Conservation (phyloP, 2,888 invertebrate species). For the Drosophila subquinaria region DNA sequence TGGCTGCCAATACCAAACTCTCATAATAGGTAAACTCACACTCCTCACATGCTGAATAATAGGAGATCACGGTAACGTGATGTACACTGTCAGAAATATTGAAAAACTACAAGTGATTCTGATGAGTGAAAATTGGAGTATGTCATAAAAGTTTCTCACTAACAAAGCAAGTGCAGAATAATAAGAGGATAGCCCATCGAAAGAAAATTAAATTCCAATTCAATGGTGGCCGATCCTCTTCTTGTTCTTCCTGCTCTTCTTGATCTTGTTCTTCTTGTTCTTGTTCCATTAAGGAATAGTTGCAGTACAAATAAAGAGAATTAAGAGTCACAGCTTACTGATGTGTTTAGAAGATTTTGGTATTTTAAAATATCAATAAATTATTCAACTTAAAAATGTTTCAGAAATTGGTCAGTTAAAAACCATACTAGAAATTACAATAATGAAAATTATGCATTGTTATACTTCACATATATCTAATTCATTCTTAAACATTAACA, state of each 20-base stretch:
- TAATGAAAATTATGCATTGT: background rate
- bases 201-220: slow-evolving; percentile 22
- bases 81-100: background rate
- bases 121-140: accelerated
- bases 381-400: background rate
- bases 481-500: background rate
- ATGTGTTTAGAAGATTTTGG: background rate
- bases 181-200: slow-evolving; percentile 6
- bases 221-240: background rate
- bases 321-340: background rate
- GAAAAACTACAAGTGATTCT: slow-evolving; percentile 1
- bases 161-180: slow-evolving; percentile 16
- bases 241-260: background rate
- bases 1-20: background rate
- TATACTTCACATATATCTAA: background rate
- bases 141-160: slow-evolving; percentile 2
- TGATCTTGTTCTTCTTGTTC: background rate
- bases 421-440: background rate
- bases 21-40: slow-evolving; percentile 35
- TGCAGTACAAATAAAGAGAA: background rate
- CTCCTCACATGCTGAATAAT: background rate
- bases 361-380: background rate
- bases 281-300: background rate
- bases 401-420: background rate
- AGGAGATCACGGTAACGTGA: background rate